phyloP scores from a whole-genome alignment of 2,888 invertebrate genomes.

The Dascillus cervinus region DNA sequence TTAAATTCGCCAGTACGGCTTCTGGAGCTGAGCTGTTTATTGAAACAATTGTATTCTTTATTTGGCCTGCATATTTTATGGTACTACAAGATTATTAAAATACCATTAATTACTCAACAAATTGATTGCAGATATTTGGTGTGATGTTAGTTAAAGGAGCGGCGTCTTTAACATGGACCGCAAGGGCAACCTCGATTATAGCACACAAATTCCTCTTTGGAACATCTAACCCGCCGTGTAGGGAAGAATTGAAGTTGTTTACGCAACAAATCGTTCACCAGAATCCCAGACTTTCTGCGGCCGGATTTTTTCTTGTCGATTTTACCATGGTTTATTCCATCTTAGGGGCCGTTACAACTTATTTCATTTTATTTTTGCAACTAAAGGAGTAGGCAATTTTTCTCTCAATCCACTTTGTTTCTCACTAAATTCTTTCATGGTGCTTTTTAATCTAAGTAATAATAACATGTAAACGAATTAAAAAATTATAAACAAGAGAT shows the following conservation, averaged over 20 bases:
- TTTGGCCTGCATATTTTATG: constrained; percentile 7
- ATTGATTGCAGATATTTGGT: constrained; percentile 8
- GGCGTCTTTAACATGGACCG: constrained; percentile 1
- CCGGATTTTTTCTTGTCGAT: constrained; percentile 10
- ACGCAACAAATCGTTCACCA: constrained; percentile 6
- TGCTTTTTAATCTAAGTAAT: no score
- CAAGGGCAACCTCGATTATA: constrained; percentile 2
- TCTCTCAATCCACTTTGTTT: no score
- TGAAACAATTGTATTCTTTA: constrained; percentile 2
- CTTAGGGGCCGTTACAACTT: constrained; percentile 3
- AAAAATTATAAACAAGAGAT: no score
- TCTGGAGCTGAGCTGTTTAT: constrained; percentile 2
- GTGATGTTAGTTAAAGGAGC: constrained; percentile 3
- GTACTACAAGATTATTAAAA: no score
- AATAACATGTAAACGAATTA: no score
- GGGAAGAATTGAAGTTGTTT: constrained; percentile 6
- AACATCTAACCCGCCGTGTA: constrained; percentile 4
- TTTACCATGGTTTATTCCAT: constrained; percentile 5
- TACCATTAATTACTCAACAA: no score
- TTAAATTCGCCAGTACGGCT: constrained; percentile 2
- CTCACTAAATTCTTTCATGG: no score
- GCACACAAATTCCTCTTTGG: constrained; percentile 5
- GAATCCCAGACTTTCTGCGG: constrained; percentile 13
- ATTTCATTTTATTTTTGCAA: constrained; percentile 18
- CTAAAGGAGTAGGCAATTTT: constrained; percentile 4